Base-by-base conservation (phyloP, 64 coral and sea anemone species). In the Porites australiensis region DNA sequence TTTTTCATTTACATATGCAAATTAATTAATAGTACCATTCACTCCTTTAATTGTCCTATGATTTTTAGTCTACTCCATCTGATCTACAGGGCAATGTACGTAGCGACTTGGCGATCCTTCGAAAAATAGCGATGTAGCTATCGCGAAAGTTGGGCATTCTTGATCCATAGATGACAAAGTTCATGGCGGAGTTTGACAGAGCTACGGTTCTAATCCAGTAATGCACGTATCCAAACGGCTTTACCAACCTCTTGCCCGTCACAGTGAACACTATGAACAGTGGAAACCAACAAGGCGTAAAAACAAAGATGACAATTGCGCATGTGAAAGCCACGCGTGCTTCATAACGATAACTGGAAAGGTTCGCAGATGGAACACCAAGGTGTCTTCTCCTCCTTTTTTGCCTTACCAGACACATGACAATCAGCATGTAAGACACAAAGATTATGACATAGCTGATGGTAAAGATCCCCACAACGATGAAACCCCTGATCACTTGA, bases 121-220 rank as follows among this genome's bases (percentile, higher is more conserved):
- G 73, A 14, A 13, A 37, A 50, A 50, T 76, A 5, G 4, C 48
- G 18, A 47, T 27, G 18, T 50, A 50, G 3, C 27, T 45, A 6
- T 46, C 12, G 21, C 72, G 72, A 49, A 75, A 75, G 72, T 75
- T 75, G 13, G 46, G 6, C 44, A 75, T 75, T 45, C 44, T 46
- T 23, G 45, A 75, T 8, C 37, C 73, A 16, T 48, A 48, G 16
- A 50, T 48, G 50, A 75, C 47, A 75, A 75, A 50, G 47, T 75
- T 75, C 73, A 75, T 75, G 47, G 73, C 73, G 6, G 73, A 75
- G 73, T 75, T 75, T 4, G 73, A 75, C 45, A 50, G 73, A 13
- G 73, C 73, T 4, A 75, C 9, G 2, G 73, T 75, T 46, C 73
- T 75, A 43, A 75, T 75, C 73, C 73, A 75, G 44, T 18, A 49